These are phyloP conservation scores for Datnioides undecimradiatus DNA, from an alignment of 2,113 vertebrate genomes.

Conservation along the genomic window DNA sequence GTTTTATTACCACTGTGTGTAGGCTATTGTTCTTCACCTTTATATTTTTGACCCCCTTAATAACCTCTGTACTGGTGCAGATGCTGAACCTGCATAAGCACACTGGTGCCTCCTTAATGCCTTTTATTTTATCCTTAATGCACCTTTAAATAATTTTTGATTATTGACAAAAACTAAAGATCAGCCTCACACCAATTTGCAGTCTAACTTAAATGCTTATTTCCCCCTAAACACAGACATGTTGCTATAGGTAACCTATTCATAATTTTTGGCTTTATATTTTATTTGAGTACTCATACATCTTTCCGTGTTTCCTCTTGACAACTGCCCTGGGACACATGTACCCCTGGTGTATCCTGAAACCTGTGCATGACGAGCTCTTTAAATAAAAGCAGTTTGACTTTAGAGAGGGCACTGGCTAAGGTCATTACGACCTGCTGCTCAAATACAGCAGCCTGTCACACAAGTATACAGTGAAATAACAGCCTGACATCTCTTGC, in stretches of 20 bases:
- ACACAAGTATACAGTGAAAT: background rate
- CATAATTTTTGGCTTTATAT: too few species aligned
- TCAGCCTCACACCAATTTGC: too few species aligned
- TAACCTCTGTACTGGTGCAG: background rate
- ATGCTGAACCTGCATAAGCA: too few species aligned
- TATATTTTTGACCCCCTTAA: too few species aligned
- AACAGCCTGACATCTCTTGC: slow-evolving; percentile 6
- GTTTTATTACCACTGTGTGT: slow-evolving; percentile 2
- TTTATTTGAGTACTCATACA: background rate
- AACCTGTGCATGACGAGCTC: background rate
- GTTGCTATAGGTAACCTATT: background rate
- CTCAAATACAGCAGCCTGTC: background rate
- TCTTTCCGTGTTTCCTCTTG: background rate
- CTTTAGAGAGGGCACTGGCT: background rate
- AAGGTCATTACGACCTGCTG: slow-evolving; percentile 18
- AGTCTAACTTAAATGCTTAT: too few species aligned
- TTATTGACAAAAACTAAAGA: background rate
- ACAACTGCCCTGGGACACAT: background rate
- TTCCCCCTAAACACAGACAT: background rate
- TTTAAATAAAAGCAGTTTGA: slow-evolving; percentile 8
- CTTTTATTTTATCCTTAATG: too few species aligned
- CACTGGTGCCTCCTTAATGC: too few species aligned
- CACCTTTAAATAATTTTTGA: too few species aligned
- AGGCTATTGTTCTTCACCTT: background rate
- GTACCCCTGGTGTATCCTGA: background rate